phyloP scores from a whole-genome alignment of 2,888 invertebrate genomes.

The Metellina segmentata region DNA sequence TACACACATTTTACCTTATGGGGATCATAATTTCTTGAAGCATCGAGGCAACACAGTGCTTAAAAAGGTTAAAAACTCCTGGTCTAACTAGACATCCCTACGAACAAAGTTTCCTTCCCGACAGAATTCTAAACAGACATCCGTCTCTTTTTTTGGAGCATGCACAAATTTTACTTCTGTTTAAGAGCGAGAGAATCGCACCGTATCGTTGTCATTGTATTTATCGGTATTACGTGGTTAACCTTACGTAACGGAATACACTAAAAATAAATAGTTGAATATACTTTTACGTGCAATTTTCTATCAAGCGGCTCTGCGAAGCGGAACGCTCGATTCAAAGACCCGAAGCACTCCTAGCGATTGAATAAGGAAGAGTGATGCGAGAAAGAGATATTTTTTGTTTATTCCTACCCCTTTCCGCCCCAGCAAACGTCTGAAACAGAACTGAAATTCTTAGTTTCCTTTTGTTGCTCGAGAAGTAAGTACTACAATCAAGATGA shows the following conservation, averaged over 20 bases:
- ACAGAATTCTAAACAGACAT: too few species aligned
- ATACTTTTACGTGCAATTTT: slow-evolving; percentile 1
- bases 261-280: slow-evolving; percentile 1
- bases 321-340: not conserved
- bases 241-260: not conserved
- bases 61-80: too few species aligned
- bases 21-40: too few species aligned
- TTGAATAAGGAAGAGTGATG: not conserved
- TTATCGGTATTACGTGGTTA: not conserved
- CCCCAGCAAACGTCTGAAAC: not conserved
- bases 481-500: not conserved
- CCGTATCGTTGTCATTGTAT: slow-evolving; percentile 1
- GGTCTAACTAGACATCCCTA: too few species aligned
- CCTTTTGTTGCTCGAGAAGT: not conserved
- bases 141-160: not conserved
- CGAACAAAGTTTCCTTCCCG: too few species aligned
- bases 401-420: not conserved
- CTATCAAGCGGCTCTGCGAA: not conserved
- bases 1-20: too few species aligned
- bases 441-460: not conserved
- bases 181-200: not conserved
- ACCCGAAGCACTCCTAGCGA: not conserved
- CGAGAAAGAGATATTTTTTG: not conserved
- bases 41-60: too few species aligned
- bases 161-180: not conserved